Evolutionary conservation across 53 echinoderm and acorn worm genomes (phyloP).

Genomic region (Paracentrotus lividus): DNA sequence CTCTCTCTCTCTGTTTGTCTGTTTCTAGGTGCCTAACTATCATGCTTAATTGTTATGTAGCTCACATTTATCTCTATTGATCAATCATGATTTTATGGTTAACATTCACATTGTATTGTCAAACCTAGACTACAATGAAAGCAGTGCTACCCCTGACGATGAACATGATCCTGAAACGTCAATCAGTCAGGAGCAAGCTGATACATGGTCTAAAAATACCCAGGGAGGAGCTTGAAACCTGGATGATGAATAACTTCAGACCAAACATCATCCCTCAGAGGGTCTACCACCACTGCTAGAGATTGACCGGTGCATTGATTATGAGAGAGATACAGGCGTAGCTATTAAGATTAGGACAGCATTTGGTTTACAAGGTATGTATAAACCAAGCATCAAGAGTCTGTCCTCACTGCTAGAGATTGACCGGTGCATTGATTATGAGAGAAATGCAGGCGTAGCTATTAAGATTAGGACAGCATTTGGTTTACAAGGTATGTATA

Average conservation of each 20-base stretch:
- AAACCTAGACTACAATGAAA: not conserved
- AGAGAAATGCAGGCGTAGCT: too few species aligned
- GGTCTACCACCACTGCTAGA: constrained; percentile 44
- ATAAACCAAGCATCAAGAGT: not conserved
- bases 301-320: constrained; percentile 73
- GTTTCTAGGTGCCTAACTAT: too few species aligned
- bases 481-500: constrained; percentile 76
- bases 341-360: constrained; percentile 67
- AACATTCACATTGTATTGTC: not conserved
- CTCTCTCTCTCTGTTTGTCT: not conserved
- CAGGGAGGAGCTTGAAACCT: not conserved
- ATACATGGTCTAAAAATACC: constrained; percentile 9
- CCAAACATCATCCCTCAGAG: not conserved
- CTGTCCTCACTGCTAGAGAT: constrained; percentile 57
- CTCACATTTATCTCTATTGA: too few species aligned
- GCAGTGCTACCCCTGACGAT: not conserved
- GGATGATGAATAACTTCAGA: constrained; percentile 5
- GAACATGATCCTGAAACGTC: not conserved
- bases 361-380: constrained; percentile 76
- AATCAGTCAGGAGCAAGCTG: not conserved
- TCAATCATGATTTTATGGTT: too few species aligned
- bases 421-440: too few species aligned
- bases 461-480: constrained; percentile 66
- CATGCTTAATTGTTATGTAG: too few species aligned
- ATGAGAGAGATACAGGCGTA: constrained; percentile 71